A percentile compares a stretch with the other conserved stretches of the same genome.
Conservation (phyloP, 2,888 invertebrate genomes). For the Pyrocoelia pectoralis region DNA sequence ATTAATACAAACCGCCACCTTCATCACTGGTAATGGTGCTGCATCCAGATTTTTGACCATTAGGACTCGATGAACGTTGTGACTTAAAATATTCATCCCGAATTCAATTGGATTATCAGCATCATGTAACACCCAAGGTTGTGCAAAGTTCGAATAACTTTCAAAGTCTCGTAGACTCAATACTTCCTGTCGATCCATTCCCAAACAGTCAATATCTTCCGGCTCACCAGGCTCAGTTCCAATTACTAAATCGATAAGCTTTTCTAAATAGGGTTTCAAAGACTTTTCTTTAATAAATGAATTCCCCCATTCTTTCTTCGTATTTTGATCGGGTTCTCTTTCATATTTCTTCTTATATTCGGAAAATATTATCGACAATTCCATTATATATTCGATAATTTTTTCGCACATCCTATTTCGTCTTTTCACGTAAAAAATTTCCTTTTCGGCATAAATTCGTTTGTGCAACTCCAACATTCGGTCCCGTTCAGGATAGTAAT, state of each 20-base stretch:
- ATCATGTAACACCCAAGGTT: slow-evolving; percentile 66
- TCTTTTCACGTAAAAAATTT: slow-evolving; percentile 61
- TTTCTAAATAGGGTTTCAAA: slow-evolving; percentile 62
- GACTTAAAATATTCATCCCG: slow-evolving; percentile 54
- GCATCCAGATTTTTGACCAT: slow-evolving; percentile 53
- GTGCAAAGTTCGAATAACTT: slow-evolving; percentile 64
- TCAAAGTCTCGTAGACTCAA: slow-evolving; percentile 66
- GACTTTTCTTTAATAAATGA: slow-evolving; percentile 66
- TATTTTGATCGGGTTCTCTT: slow-evolving; percentile 60
- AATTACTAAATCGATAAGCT: slow-evolving; percentile 55
- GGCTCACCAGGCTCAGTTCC: slow-evolving; percentile 51
- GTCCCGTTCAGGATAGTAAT: slow-evolving; percentile 59
- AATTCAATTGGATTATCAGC: slow-evolving; percentile 39
- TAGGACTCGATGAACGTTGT: slow-evolving; percentile 53
- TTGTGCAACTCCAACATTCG: slow-evolving; percentile 64
- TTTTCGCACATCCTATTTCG: slow-evolving; percentile 64
- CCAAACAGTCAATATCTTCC: slow-evolving; percentile 61
- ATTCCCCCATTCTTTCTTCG: slow-evolving; percentile 66
- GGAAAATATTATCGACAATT: slow-evolving; percentile 63
- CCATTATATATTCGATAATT: slow-evolving; percentile 64
- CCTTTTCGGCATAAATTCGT: slow-evolving; percentile 65
- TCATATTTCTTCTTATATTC: slow-evolving; percentile 61
- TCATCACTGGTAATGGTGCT: slow-evolving; percentile 50
- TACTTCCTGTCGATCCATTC: slow-evolving; percentile 63
- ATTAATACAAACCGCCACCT: slow-evolving; percentile 51